Conservation (phyloP, 2,113 vertebrate species). For the Vanacampus margaritifer region DNA sequence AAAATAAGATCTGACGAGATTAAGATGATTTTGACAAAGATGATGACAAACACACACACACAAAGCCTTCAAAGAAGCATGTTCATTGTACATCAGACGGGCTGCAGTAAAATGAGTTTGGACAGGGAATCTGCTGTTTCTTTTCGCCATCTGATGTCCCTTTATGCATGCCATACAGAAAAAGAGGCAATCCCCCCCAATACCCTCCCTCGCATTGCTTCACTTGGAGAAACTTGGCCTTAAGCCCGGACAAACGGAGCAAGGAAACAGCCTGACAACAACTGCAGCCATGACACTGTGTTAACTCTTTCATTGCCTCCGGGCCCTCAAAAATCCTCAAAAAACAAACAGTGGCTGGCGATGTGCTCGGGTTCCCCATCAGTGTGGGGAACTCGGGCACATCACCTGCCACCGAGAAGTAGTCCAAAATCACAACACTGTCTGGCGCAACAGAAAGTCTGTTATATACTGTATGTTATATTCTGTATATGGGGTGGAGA, state of each 20-base stretch:
- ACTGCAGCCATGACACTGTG: slow-evolving; percentile 24
- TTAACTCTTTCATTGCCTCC: not conserved
- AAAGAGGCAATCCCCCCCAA: slow-evolving; percentile 6
- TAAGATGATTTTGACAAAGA: too few relatives aligned
- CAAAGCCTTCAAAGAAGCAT: slow-evolving; percentile 51
- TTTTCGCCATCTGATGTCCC: slow-evolving; percentile 43
- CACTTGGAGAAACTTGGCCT: slow-evolving; percentile 36
- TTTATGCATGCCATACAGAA: slow-evolving; percentile 43
- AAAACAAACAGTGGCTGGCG: not conserved
- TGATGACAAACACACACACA: slow-evolving; percentile 15
- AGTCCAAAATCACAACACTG: too few relatives aligned
- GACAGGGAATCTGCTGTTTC: slow-evolving; percentile 43
- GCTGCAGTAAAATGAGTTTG: slow-evolving; percentile 28
- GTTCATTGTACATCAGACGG: slow-evolving; percentile 29
- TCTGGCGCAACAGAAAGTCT: too few relatives aligned
- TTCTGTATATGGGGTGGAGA: too few relatives aligned
- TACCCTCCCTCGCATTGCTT: slow-evolving; percentile 18
- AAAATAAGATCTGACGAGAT: not conserved
- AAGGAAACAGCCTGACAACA: slow-evolving; percentile 44
- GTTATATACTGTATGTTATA: too few relatives aligned
- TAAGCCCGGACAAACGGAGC: slow-evolving; percentile 33
- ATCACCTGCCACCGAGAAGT: too few relatives aligned
- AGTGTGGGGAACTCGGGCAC: too few relatives aligned
- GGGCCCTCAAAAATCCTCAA: not conserved
- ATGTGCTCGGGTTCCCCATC: too few relatives aligned